These are phyloP conservation scores for Lasius fuliginosus DNA, from an alignment of 2,888 invertebrate genomes.

Conservation along the genomic window DNA sequence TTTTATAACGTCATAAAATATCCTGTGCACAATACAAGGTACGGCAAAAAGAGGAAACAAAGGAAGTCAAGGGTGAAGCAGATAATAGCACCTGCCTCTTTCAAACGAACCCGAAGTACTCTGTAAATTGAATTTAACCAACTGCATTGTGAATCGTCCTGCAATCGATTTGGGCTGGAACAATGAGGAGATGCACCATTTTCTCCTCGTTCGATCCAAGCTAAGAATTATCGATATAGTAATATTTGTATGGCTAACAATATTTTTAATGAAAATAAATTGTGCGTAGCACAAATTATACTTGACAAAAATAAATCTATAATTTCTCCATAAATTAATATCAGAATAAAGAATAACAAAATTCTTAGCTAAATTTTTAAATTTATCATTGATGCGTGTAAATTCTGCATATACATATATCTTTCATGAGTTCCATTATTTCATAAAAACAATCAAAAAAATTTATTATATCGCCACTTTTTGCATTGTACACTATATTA, in stretches of 20 bases:
- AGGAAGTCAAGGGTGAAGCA: conserved; percentile 43
- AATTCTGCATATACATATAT: not conserved
- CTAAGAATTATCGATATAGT: conserved; percentile 7
- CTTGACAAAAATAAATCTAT: conserved; percentile 11
- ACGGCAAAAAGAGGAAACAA: conserved; percentile 28
- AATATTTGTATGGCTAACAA: not conserved
- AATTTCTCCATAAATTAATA: not conserved
- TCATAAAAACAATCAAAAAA: not conserved
- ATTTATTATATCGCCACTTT: not conserved
- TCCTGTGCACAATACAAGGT: conserved; percentile 17
- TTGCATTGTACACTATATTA: not conserved
- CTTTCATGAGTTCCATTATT: not conserved
- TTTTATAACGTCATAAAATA: conserved; percentile 48
- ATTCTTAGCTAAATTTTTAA: not conserved
- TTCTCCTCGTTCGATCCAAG: not conserved
- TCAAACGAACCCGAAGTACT: conserved; percentile 43
- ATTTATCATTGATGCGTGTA: not conserved
- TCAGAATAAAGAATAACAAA: not conserved
- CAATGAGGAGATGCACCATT: conserved; percentile 48
- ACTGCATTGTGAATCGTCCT: conserved; percentile 53
- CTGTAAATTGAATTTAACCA: conserved; percentile 64
- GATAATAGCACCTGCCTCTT: conserved; percentile 49
- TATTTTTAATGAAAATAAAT: conserved; percentile 13
- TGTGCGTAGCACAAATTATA: not conserved
- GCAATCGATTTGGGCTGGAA: conserved; percentile 51